Percentiles rank a stretch among this genome's conserved stretches.
These are phyloP conservation scores for Myotis brandtii DNA, from an alignment of 2,113 vertebrate genomes.

Conservation along the genomic window DNA sequence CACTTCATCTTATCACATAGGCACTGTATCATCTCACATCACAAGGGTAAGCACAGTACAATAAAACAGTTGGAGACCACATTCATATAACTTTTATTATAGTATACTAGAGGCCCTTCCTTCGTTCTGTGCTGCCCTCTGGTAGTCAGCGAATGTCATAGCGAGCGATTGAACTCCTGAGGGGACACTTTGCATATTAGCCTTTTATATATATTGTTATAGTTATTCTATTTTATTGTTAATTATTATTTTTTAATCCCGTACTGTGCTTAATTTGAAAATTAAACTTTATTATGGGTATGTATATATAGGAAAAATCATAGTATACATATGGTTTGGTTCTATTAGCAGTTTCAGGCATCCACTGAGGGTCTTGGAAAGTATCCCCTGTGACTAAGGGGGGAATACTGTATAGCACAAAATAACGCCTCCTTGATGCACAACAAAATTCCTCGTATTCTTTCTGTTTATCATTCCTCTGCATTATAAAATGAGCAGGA, in stretches of 20 bases:
- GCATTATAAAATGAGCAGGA: not conserved
- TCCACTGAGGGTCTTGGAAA: not conserved
- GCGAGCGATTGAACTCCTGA: no score
- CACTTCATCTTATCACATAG: not conserved
- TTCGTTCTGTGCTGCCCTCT: no score
- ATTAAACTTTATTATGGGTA: not conserved
- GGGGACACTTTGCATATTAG: no score
- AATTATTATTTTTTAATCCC: not conserved
- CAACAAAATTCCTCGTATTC: not conserved
- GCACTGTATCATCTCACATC: not conserved
- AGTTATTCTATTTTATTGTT: not conserved
- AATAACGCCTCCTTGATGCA: not conserved
- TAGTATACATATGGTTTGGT: not conserved
- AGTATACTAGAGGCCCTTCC: not conserved
- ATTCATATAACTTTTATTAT: not conserved
- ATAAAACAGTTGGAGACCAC: not conserved
- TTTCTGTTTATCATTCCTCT: not conserved
- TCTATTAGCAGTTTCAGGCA: not conserved
- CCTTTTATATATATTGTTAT: not conserved
- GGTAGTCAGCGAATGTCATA: no score
- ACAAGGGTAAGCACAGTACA: not conserved
- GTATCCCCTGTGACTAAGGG: not conserved
- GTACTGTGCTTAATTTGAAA: not conserved
- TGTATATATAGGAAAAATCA: not conserved
- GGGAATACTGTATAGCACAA: not conserved